Percentiles rank a stretch among this genome's conserved stretches.
phyloP scores from a whole-genome alignment of 2,113 vertebrate species.

The Mustelus asterias region DNA sequence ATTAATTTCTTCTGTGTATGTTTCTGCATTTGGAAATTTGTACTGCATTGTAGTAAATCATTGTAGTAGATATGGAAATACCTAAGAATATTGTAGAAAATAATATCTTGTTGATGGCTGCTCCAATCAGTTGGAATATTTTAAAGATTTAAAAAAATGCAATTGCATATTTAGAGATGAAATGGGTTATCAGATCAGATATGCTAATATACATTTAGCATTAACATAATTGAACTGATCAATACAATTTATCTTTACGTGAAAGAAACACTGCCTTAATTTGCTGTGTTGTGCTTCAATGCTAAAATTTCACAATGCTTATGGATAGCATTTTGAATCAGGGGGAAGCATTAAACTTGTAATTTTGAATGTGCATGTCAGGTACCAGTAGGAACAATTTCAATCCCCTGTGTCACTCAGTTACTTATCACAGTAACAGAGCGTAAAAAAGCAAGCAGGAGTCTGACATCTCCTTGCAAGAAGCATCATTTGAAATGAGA shows the following conservation, averaged over 20 bases:
- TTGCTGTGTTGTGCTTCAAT: neutral
- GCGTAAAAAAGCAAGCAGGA: neutral
- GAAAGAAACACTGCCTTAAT: neutral
- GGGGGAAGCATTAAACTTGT: neutral
- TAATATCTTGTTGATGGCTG: neutral
- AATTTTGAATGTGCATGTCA: neutral
- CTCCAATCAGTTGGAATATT: neutral
- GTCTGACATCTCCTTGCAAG: neutral
- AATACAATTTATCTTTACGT: neutral
- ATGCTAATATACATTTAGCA: neutral
- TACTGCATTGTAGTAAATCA: neutral
- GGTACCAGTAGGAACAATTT: neutral
- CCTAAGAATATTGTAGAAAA: neutral
- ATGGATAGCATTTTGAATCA: neutral
- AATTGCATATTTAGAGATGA: neutral
- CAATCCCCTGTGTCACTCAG: neutral
- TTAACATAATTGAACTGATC: neutral
- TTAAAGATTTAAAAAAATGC: neutral
- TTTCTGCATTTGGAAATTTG: neutral
- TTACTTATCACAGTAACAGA: neutral
- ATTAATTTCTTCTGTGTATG: neutral
- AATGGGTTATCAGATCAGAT: neutral
- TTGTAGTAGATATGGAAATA: neutral
- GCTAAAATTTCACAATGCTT: neutral
- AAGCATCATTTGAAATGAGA: neutral